Evolutionary conservation across 1,140 invertebrate genomes (phyloP).

Genomic region (Reticulitermes speratus): DNA sequence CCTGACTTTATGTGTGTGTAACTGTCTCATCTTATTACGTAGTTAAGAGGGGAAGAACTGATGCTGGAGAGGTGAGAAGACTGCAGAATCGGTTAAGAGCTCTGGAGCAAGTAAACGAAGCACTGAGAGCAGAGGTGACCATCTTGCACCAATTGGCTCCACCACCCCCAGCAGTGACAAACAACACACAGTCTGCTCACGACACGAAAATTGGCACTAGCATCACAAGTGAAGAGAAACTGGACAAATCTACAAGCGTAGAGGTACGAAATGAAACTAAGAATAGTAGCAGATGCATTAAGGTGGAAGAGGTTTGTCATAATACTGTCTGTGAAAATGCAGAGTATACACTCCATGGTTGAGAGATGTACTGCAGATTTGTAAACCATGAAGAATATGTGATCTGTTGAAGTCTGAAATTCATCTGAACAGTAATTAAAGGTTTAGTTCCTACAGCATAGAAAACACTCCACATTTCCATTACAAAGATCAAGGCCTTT

Average conservation of each 20-base stretch:
- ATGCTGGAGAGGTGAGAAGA: conserved; percentile 39
- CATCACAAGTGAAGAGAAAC: background rate
- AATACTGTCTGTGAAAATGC: too few relatives aligned
- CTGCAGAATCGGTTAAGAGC: conserved; percentile 39
- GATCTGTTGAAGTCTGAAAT: too few relatives aligned
- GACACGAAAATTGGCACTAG: background rate
- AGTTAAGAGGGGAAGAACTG: conserved; percentile 37
- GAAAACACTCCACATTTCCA: too few relatives aligned
- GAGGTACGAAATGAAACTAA: conserved; percentile 29
- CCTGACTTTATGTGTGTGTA: background rate
- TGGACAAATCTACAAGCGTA: conserved; percentile 37
- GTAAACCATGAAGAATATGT: too few relatives aligned
- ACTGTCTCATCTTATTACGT: conserved; percentile 16
- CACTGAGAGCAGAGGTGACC: conserved; percentile 46
- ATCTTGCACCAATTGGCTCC: background rate
- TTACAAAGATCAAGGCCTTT: too few relatives aligned
- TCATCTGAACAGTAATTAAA: too few relatives aligned
- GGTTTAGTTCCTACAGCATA: too few relatives aligned
- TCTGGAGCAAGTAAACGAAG: conserved; percentile 47
- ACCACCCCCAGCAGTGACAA: conserved; percentile 13
- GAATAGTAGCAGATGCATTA: too few relatives aligned
- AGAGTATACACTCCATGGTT: too few relatives aligned
- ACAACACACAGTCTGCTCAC: background rate
- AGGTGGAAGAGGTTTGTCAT: too few relatives aligned
- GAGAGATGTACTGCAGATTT: too few relatives aligned